These are phyloP conservation scores for Oceanodroma tethys DNA, from an alignment of 2,113 vertebrate genomes.

Conservation along the genomic window DNA sequence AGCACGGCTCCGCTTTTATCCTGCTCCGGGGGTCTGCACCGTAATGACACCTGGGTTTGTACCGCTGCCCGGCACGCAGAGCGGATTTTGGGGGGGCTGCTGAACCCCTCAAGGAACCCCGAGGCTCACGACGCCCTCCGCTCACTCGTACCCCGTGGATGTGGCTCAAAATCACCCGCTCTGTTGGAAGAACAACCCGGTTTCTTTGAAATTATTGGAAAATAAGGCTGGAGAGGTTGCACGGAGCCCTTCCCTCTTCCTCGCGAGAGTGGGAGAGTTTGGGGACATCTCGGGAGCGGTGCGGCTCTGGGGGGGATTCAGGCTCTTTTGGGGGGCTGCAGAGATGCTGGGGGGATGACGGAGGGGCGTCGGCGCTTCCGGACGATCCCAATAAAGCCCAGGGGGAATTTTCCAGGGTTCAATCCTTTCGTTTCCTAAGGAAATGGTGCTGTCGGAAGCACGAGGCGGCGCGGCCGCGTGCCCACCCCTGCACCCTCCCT, in stretches of 20 bases:
- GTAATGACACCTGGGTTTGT: rapidly evolving
- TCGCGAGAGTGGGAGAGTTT: rapidly evolving
- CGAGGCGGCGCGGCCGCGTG: rapidly evolving
- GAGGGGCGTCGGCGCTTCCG: no score
- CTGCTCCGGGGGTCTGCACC: rapidly evolving
- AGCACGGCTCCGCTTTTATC: rapidly evolving
- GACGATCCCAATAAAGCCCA: not conserved
- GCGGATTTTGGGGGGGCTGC: not conserved
- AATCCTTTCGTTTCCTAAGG: not conserved
- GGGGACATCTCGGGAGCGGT: rapidly evolving
- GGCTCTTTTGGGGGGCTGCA: not conserved
- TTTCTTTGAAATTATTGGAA: rapidly evolving
- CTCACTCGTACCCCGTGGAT: rapidly evolving
- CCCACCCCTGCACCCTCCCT: not conserved
- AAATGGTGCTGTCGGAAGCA: not conserved
- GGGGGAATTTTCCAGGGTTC: not conserved
- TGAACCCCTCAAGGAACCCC: not conserved
- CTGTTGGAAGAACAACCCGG: rapidly evolving
- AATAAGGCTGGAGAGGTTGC: rapidly evolving
- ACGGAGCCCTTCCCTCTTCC: not conserved
- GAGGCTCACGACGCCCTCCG: rapidly evolving
- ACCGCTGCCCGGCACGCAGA: rapidly evolving
- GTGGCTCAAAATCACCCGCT: rapidly evolving
- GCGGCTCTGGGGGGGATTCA: not conserved
- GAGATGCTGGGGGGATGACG: not conserved